A percentile compares a stretch with the other conserved stretches of the same genome.
Conservation (phyloP, 2,797 vertebrate genomes). For the Acropternis orthonyx region DNA sequence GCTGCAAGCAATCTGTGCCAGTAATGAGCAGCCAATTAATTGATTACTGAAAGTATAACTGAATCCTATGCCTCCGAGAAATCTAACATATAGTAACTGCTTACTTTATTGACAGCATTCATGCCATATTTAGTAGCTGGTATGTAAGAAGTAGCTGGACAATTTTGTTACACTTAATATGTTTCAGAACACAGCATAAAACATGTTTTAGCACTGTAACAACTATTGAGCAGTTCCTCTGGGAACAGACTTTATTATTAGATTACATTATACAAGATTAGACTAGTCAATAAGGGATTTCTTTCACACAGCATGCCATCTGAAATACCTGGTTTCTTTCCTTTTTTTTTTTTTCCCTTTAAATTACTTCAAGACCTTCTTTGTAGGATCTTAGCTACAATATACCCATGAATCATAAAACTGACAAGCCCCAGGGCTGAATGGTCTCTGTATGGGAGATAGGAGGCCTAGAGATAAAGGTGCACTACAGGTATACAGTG, state of each 20-base stretch:
- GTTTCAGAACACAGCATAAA: conserved; percentile 61
- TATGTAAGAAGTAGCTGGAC: conserved; percentile 55
- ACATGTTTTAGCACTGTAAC: conserved; percentile 66
- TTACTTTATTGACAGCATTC: conserved; percentile 58
- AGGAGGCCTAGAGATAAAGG: conserved; percentile 72
- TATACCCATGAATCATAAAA: conserved; percentile 79
- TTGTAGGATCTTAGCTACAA: conserved; percentile 71
- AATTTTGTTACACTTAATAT: conserved; percentile 70
- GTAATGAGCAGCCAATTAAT: conserved; percentile 59
- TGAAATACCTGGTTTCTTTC: conserved; percentile 73
- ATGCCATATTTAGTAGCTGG: conserved; percentile 48
- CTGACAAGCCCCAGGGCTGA: conserved; percentile 75
- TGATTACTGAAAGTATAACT: conserved; percentile 51
- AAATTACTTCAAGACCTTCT: conserved; percentile 77
- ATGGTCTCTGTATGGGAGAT: conserved; percentile 61
- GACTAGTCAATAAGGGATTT: conserved; percentile 77
- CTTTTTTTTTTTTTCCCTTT: neutral
- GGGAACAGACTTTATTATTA: conserved; percentile 78
- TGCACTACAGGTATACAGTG: conserved; percentile 67
- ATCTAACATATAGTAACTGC: conserved; percentile 57
- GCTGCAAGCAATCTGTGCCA: conserved; percentile 11
- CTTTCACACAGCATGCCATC: conserved; percentile 72
- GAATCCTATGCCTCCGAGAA: conserved; percentile 43
- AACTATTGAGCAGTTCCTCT: conserved; percentile 73
- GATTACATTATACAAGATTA: conserved; percentile 79